These are phyloP conservation scores for Drosophila nr. perissopoda DNA, from an alignment of 2,888 invertebrate genomes.

Conservation along the genomic window DNA sequence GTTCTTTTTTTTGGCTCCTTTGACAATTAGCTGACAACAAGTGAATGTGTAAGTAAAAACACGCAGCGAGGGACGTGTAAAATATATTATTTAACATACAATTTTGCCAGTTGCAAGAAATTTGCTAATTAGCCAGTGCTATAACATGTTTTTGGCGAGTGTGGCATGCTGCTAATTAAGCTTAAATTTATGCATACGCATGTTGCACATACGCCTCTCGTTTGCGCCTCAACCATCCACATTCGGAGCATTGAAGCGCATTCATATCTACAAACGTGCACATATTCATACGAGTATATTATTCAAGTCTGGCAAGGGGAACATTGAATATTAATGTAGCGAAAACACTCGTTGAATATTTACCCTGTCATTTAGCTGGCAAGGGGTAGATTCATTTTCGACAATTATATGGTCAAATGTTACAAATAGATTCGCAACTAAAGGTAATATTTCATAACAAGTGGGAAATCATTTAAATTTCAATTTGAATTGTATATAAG, in stretches of 20 bases:
- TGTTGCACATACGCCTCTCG: constrained; percentile 75
- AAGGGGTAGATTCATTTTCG: background rate
- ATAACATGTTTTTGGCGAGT: constrained; percentile 13
- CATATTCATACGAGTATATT: constrained; percentile 43
- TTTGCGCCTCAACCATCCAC: constrained; percentile 46
- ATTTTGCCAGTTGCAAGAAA: constrained; percentile 45
- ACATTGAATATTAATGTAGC: constrained; percentile 46
- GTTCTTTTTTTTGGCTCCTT: background rate
- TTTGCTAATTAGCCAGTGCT: constrained; percentile 60
- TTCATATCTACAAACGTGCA: constrained; percentile 24
- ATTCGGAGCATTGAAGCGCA: constrained; percentile 34
- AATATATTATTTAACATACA: constrained; percentile 50
- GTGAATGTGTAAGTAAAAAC: background rate
- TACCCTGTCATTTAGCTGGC: background rate
- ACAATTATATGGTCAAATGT: background rate
- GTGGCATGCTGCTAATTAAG: constrained; percentile 63
- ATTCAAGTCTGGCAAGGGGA: constrained; percentile 51
- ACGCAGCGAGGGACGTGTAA: background rate
- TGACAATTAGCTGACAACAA: constrained; percentile 39
- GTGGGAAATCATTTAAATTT: background rate
- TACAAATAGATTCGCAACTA: background rate
- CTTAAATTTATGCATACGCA: constrained; percentile 78
- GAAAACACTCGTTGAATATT: constrained; percentile 3
- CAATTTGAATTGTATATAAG: background rate
- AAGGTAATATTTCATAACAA: background rate